These are phyloP conservation scores for Petrocephalus microphthalmus DNA, from an alignment of 2,113 vertebrate species.

Conservation along the genomic window DNA sequence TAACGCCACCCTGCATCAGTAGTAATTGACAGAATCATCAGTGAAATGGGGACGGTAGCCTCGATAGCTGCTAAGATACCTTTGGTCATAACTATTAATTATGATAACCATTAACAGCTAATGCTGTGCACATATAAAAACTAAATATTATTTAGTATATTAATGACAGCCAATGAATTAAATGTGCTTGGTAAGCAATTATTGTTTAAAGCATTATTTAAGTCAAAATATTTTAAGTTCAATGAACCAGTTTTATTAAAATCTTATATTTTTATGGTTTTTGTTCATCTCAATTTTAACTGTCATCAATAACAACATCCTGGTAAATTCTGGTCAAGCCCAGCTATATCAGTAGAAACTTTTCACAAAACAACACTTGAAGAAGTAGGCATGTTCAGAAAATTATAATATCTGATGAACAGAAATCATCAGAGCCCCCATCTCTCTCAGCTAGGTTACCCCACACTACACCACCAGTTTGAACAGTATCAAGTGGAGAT, in stretches of 20 bases:
- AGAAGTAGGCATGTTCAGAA: neutral
- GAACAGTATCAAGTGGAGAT: neutral
- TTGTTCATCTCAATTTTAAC: neutral
- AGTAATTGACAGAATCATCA: no score
- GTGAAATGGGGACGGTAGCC: no score
- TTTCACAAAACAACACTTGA: neutral
- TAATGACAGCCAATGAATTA: no score
- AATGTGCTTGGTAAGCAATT: no score
- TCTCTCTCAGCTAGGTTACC: neutral
- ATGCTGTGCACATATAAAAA: no score
- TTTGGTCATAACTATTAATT: no score
- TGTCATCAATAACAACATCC: neutral
- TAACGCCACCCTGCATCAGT: no score
- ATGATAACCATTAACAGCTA: no score
- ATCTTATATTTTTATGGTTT: neutral
- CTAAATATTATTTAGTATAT: no score
- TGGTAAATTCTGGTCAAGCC: neutral
- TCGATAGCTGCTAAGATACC: no score
- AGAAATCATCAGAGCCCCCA: neutral
- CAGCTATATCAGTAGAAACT: neutral
- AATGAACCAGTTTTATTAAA: neutral
- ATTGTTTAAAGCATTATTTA: conserved; percentile 1
- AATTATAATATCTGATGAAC: neutral
- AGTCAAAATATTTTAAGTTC: neutral
- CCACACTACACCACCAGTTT: neutral